Conservation (phyloP, 2,888 invertebrate species). For the Opisthograptis luteolata region DNA sequence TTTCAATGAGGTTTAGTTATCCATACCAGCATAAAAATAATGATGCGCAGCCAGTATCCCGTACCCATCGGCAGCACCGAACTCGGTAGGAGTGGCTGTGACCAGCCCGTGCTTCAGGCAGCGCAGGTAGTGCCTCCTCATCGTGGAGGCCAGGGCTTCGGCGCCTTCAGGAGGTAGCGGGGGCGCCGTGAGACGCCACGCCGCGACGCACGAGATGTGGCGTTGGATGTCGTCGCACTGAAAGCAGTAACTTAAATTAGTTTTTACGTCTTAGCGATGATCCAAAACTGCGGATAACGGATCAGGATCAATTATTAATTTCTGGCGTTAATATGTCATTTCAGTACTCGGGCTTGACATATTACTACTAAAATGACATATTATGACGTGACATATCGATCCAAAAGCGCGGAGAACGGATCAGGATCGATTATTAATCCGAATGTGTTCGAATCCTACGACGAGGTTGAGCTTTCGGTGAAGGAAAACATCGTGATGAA, state of each 20-base stretch:
- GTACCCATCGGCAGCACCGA: conserved; percentile 91
- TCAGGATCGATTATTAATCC: too few relatives aligned
- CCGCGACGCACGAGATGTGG: conserved; percentile 91
- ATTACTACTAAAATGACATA: too few relatives aligned
- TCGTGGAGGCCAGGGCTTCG: conserved; percentile 83
- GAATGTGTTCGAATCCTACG: too few relatives aligned
- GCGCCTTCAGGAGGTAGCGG: conserved; percentile 81
- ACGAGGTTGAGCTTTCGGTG: too few relatives aligned
- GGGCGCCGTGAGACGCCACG: conserved; percentile 89
- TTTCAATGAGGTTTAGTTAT: not conserved
- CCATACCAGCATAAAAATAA: conserved; percentile 79
- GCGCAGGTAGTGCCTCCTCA: conserved; percentile 87
- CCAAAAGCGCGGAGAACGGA: too few relatives aligned
- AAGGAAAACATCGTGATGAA: too few relatives aligned
- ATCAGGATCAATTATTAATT: too few relatives aligned
- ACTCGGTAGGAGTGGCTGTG: conserved; percentile 86
- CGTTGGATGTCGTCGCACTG: conserved; percentile 91
- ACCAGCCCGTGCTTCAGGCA: conserved; percentile 77
- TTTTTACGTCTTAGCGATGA: too few relatives aligned
- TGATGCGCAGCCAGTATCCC: conserved; percentile 91
- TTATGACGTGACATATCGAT: too few relatives aligned
- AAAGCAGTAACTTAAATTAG: not conserved
- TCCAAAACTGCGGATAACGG: too few relatives aligned
- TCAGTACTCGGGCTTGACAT: too few relatives aligned
- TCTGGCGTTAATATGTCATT: too few relatives aligned